Conservation (phyloP, 2,113 vertebrate genomes). For the Sprattus sprattus region DNA sequence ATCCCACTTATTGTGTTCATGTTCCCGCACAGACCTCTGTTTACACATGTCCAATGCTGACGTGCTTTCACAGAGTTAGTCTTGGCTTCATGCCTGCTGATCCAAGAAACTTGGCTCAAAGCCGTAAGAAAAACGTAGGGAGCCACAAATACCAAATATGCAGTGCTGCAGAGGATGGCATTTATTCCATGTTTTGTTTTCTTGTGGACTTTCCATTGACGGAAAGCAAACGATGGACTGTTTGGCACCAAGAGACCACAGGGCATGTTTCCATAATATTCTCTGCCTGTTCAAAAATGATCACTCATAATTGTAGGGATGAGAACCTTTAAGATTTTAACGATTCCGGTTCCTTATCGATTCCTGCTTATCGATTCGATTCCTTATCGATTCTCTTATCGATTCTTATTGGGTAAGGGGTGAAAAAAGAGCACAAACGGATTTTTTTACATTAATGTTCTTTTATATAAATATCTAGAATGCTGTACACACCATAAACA, state of each 20-base stretch:
- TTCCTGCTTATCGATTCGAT: too few species aligned
- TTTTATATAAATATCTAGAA: too few species aligned
- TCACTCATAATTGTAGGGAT: neutral
- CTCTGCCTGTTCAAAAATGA: neutral
- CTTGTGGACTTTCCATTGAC: constrained; percentile 61
- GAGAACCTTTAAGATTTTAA: too few species aligned
- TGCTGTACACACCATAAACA: too few species aligned
- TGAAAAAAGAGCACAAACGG: too few species aligned
- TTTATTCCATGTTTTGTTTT: constrained; percentile 59
- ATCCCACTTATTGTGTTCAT: too few species aligned
- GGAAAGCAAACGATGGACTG: neutral
- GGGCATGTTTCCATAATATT: neutral
- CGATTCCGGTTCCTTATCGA: too few species aligned
- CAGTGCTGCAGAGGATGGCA: constrained; percentile 55
- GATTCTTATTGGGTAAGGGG: too few species aligned
- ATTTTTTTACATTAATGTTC: too few species aligned
- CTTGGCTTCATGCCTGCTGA: constrained; percentile 58
- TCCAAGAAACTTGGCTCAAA: constrained; percentile 52
- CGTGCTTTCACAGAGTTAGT: constrained; percentile 62
- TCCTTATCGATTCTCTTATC: too few species aligned
- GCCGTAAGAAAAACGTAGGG: constrained; percentile 56
- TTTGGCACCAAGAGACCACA: neutral
- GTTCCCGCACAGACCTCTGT: constrained; percentile 59
- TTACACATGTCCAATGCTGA: constrained; percentile 65
- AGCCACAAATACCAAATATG: constrained; percentile 57